Evolutionary conservation across 1,140 invertebrate species (phyloP).

Genomic region (Ctenoplectra terminalis): DNA sequence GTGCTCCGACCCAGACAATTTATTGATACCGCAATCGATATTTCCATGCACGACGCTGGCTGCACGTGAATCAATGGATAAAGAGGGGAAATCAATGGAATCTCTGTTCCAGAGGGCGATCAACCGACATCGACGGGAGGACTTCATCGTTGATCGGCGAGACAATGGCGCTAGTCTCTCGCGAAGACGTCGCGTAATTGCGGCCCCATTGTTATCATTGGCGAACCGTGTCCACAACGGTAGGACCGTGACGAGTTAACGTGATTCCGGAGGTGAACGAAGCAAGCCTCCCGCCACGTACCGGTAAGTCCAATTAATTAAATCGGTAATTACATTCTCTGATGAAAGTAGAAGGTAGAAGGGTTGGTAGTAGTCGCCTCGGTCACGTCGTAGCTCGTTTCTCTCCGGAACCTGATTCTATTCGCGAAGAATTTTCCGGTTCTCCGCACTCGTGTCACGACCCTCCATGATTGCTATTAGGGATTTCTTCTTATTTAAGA

Average conservation of each 20-base stretch:
- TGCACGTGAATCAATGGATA: neutral
- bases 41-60: neutral
- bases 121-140: neutral
- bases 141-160: neutral
- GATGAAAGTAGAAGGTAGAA: neutral
- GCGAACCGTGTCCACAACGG: conserved; percentile 10
- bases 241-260: conserved; percentile 25
- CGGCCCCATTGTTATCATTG: conserved; percentile 44
- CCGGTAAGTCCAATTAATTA: conserved; percentile 62
- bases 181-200: conserved; percentile 44
- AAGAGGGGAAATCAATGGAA: neutral
- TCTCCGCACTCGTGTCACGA: neutral
- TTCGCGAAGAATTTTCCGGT: conserved; percentile 8
- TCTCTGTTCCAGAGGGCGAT: neutral
- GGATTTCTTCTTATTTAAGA: conserved; percentile 10
- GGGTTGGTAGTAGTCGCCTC: too few species aligned
- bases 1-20: conserved; percentile 8
- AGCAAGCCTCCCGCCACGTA: too few species aligned
- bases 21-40: conserved; percentile 46
- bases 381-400: too few species aligned
- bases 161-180: conserved; percentile 27
- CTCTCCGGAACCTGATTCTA: neutral
- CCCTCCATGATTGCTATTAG: neutral
- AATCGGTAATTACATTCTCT: conserved; percentile 68
- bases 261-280: conserved; percentile 17